Evolutionary conservation across 2,797 vertebrate genomes (phyloP).

Genomic region (Phalanger gymnotis): DNA sequence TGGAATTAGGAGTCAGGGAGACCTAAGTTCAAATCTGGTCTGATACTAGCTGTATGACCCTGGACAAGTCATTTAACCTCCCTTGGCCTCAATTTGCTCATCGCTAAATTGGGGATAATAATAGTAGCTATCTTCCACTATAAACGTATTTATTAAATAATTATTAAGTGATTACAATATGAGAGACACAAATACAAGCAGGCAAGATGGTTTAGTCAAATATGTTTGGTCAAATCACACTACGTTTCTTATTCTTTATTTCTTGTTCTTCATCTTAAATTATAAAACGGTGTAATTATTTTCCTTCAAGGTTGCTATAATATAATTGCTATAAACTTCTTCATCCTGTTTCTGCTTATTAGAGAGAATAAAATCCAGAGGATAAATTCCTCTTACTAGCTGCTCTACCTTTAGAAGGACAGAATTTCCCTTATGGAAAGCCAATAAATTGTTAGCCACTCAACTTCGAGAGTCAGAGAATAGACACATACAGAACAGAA

Average conservation of each 20-base stretch:
- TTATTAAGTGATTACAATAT: neutral
- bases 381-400: neutral
- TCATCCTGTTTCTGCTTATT: neutral
- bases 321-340: neutral
- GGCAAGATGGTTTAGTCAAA: neutral
- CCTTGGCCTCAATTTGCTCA: neutral
- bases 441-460: neutral
- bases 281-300: neutral
- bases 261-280: neutral
- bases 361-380: neutral
- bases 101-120: neutral
- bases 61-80: neutral
- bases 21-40: neutral
- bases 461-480: neutral
- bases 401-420: neutral
- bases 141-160: neutral
- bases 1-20: neutral
- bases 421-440: neutral
- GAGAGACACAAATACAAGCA: neutral
- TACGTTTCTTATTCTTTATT: neutral
- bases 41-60: neutral
- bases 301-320: neutral
- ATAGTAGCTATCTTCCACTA: neutral
- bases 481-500: neutral
- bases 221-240: neutral